These are phyloP conservation scores for Piscicola geometra DNA, from an alignment of 2,888 invertebrate species.

Conservation along the genomic window DNA sequence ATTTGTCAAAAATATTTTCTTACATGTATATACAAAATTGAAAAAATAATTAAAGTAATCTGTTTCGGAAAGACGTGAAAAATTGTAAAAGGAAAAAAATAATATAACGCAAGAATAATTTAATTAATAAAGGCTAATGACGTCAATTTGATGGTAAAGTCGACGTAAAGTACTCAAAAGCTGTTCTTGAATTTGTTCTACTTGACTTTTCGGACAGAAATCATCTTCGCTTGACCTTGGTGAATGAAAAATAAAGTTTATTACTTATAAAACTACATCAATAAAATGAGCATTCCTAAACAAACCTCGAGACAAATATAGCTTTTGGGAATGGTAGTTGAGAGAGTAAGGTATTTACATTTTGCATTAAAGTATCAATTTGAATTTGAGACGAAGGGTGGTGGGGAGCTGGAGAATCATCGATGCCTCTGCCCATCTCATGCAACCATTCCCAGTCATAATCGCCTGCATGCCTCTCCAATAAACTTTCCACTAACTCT, in stretches of 20 bases:
- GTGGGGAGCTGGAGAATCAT: slow-evolving; percentile 72
- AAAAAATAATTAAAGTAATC: too few relatives aligned
- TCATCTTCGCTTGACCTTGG: slow-evolving; percentile 76
- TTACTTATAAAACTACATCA: slow-evolving; percentile 8
- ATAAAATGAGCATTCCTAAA: too few relatives aligned
- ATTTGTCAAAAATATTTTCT: too few relatives aligned
- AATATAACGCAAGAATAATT: too few relatives aligned
- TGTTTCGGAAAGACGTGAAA: too few relatives aligned
- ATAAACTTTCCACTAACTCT: slow-evolving; percentile 28
- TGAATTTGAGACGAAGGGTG: slow-evolving; percentile 71
- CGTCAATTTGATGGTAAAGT: slow-evolving; percentile 30
- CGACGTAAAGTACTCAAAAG: slow-evolving; percentile 32
- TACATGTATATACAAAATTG: too few relatives aligned
- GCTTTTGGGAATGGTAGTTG: too few relatives aligned
- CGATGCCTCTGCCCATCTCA: slow-evolving; percentile 80
- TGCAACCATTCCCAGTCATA: slow-evolving; percentile 72
- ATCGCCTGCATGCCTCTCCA: not conserved
- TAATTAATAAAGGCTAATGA: too few relatives aligned
- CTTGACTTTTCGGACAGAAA: slow-evolving; percentile 79
- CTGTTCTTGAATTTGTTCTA: slow-evolving; percentile 69
- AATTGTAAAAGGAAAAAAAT: too few relatives aligned
- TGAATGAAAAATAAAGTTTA: not conserved
- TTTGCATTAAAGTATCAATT: slow-evolving; percentile 63
- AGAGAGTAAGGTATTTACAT: slow-evolving; percentile 61
- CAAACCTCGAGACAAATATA: not conserved